These are phyloP conservation scores for Gastrophryne carolinensis DNA, from an alignment of 2,797 vertebrate species.

Conservation along the genomic window DNA sequence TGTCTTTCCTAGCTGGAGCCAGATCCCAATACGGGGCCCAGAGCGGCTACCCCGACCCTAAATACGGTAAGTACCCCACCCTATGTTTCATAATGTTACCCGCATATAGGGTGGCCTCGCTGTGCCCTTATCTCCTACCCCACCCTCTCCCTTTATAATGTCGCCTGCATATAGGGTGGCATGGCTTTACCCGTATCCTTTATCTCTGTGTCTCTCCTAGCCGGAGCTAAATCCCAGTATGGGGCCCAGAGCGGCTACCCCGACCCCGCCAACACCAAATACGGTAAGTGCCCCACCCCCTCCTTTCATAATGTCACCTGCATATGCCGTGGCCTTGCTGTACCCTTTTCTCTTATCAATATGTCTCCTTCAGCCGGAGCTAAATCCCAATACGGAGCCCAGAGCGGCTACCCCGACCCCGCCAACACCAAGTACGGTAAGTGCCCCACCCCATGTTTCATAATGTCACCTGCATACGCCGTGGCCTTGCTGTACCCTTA, in stretches of 20 bases:
- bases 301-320: not conserved
- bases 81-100: too few relatives aligned
- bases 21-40: conserved; percentile 3
- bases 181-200: too few relatives aligned
- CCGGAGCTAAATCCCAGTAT: not conserved
- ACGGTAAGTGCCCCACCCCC: not conserved
- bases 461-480: not conserved
- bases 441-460: not conserved
- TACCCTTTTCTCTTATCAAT: too few relatives aligned
- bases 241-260: conserved; percentile 5
- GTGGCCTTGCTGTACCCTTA: too few relatives aligned
- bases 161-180: too few relatives aligned
- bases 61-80: conserved; percentile 44
- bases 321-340: too few relatives aligned
- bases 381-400: not conserved
- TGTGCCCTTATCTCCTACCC: too few relatives aligned
- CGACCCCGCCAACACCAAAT: not conserved
- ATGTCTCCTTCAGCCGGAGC: not conserved
- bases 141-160: too few relatives aligned
- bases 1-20: not conserved
- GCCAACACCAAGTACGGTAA: conserved; percentile 21
- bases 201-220: too few relatives aligned
- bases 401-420: conserved; percentile 1
- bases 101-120: too few relatives aligned
- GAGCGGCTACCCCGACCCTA: conserved; percentile 1